Conservation (phyloP, 2,888 invertebrate species). For the Leucania comma region DNA sequence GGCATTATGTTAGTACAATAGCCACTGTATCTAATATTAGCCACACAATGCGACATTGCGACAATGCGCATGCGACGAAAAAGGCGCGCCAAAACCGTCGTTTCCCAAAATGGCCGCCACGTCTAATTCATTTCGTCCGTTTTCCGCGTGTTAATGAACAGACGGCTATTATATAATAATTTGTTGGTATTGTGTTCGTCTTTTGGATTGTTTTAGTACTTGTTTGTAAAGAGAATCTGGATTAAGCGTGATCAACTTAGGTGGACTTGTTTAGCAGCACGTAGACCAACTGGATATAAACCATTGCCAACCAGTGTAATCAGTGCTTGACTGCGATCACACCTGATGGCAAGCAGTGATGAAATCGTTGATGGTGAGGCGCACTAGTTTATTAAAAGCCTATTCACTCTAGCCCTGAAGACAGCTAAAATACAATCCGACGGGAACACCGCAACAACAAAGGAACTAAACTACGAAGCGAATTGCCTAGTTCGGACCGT, state of each 20-base stretch:
- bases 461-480: too few species aligned
- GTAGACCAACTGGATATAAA: conserved; percentile 21
- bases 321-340: too few species aligned
- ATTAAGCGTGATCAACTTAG: conserved; percentile 7
- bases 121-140: conserved; percentile 66
- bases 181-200: conserved; percentile 56
- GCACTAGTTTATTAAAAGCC: too few species aligned
- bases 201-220: conserved; percentile 52
- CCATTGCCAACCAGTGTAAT: too few species aligned
- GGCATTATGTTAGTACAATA: conserved; percentile 62
- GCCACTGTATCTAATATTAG: conserved; percentile 75
- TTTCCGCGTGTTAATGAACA: conserved; percentile 63
- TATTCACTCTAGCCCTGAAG: too few species aligned
- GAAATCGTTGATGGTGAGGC: too few species aligned
- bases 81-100: conserved; percentile 64
- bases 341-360: too few species aligned
- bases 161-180: conserved; percentile 54
- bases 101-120: conserved; percentile 68
- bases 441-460: too few species aligned
- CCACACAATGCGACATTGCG: conserved; percentile 76
- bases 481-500: too few species aligned
- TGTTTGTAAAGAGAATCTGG: conserved; percentile 27
- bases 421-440: too few species aligned
- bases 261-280: conserved; percentile 31
- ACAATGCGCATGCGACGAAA: conserved; percentile 55